A percentile compares a stretch with the other conserved stretches of the same genome.
Evolutionary conservation across 2,797 vertebrate species (phyloP).

Genomic region (Peromyscus melanophrys): DNA sequence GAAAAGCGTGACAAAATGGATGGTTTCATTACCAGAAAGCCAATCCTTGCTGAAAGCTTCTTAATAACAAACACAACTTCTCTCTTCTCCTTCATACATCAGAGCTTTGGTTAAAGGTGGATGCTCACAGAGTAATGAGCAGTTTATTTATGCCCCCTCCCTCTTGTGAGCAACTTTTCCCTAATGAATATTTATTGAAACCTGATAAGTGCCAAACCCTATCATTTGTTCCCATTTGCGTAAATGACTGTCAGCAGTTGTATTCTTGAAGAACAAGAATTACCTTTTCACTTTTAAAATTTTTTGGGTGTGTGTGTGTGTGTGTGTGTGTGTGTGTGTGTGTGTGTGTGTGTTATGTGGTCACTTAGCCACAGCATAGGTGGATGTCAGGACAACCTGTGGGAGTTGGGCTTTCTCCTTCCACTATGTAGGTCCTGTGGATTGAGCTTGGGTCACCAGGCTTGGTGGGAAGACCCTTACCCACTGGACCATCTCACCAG

Average conservation of each 20-base stretch:
- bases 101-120: constrained; percentile 33
- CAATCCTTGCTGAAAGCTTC: constrained; percentile 15
- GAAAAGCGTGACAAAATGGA: constrained; percentile 50
- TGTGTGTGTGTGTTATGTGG: too few species aligned
- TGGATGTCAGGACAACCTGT: not conserved
- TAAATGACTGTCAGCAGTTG: constrained; percentile 48
- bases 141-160: not conserved
- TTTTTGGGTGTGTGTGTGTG: not conserved
- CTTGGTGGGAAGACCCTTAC: not conserved
- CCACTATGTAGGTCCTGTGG: not conserved
- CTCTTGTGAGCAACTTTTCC: constrained; percentile 11
- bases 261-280: not conserved
- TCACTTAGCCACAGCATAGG: not conserved
- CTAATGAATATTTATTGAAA: constrained; percentile 47
- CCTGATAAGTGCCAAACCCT: constrained; percentile 19
- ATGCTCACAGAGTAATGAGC: constrained; percentile 48
- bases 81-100: constrained; percentile 20
- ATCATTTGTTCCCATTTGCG: constrained; percentile 40
- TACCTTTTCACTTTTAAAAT: constrained; percentile 3
- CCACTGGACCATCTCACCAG: not conserved
- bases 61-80: not conserved
- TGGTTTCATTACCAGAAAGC: constrained; percentile 47
- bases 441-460: not conserved
- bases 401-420: not conserved
- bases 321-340: not conserved